These are phyloP conservation scores for Amia ocellicauda DNA, from an alignment of 2,113 vertebrate species.

Conservation along the genomic window DNA sequence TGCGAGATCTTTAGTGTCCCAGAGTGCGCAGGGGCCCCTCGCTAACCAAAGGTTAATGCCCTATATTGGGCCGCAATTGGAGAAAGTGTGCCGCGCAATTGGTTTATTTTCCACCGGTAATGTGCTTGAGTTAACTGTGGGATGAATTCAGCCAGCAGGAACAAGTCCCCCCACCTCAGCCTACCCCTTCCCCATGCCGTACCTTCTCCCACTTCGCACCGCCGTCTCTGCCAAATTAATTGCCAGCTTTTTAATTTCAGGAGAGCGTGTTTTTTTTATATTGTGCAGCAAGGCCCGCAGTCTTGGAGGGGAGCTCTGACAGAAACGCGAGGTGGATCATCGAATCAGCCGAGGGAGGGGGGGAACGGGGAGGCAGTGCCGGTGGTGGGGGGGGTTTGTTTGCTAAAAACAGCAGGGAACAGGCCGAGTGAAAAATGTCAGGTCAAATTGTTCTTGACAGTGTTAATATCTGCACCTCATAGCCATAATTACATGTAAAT, in stretches of 20 bases:
- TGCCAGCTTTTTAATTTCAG: conserved; percentile 75
- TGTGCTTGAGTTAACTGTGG: conserved; percentile 67
- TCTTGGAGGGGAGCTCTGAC: conserved; percentile 23
- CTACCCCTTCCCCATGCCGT: conserved; percentile 40
- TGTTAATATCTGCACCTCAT: conserved; percentile 99
- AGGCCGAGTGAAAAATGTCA: conserved; percentile 96
- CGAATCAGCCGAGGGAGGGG: conserved; percentile 28
- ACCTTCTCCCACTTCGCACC: conserved; percentile 18
- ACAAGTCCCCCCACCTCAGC: conserved; percentile 39
- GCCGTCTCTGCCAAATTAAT: conserved; percentile 72
- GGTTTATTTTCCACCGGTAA: conserved; percentile 65
- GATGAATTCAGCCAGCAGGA: conserved; percentile 62
- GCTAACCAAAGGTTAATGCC: conserved; percentile 70
- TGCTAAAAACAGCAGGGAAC: conserved; percentile 72
- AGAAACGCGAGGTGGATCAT: conserved; percentile 40
- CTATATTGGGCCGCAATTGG: conserved; percentile 73
- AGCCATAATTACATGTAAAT: conserved; percentile 99
- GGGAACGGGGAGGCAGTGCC: conserved; percentile 27
- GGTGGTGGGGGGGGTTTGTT: conserved; percentile 45
- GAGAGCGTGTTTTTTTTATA: conserved; percentile 54
- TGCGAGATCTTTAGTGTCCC: conserved; percentile 28
- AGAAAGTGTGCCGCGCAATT: conserved; percentile 62
- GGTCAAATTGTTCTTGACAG: conserved; percentile 99
- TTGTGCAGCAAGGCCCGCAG: conserved; percentile 31
- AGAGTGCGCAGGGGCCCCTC: conserved; percentile 38